Base-by-base conservation (phyloP, 1,140 invertebrate genomes). In the Pachyrhynchus sulphureomaculatus region DNA sequence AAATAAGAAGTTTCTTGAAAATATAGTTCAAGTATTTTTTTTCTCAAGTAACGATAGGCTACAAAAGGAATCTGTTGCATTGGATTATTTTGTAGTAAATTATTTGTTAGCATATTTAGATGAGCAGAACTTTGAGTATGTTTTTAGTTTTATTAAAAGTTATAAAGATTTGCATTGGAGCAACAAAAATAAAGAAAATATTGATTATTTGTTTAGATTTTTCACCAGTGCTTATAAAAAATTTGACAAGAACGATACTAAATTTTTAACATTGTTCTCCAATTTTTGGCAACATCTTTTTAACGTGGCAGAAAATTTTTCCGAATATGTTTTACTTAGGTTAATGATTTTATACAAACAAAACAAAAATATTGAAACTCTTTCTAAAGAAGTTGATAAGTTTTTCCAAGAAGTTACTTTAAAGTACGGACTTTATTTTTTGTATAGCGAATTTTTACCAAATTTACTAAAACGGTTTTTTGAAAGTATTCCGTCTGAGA, bases 281-380 rank as follows among this genome's bases (percentile, higher is more conserved):
- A 23, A 1, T 2, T 24, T 41, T 34, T 57, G 54, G 54, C 12
- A 57, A 47, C 54, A 47, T 18, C n/a, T 36, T 9, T 57, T 57
- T 34, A 57, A n/a, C 42, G 12, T 33, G 10, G 18, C 33, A 17
- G 41, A 57, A 20, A 15, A 18, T 12, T 57, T 57, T 23, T 5
- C 26, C 15, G 54, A 57, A 29, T 17, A 47, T 37, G 17, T 57
- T 6, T 15, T 45, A 10, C 32, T 57, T 12, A 6, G 20, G 6
- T 37, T 57, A 5, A 32, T 57, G 42, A 12, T 18, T 13, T 1
- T 32, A n/a, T 57, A 47, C 17, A 32, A 45, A 17, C 5, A 47
- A 18, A 15, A n/a, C 4, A n/a, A 36, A 24, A 24, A 15, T 26
- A 39, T 41, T 9, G 15, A 13, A 2, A 21, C 13, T 0, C 41